Conservation (phyloP, 2,797 vertebrate genomes). For the Brachymystax lenok region DNA sequence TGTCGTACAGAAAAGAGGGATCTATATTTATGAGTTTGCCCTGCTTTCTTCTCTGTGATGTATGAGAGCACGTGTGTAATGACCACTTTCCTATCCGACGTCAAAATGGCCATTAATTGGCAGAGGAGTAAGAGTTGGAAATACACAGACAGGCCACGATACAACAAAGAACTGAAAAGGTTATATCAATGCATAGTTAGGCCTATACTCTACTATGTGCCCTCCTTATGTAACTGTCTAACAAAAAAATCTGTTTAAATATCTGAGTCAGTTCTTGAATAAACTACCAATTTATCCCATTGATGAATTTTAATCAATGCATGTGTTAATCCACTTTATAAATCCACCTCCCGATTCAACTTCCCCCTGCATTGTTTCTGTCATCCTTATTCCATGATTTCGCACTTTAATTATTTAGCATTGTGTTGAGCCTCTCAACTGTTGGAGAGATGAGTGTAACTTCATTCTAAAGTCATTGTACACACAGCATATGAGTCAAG, state of each 20-base stretch:
- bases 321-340: neutral
- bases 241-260: neutral
- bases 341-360: neutral
- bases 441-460: neutral
- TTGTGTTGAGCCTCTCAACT: conserved; percentile 4
- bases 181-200: neutral
- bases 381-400: neutral
- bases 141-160: neutral
- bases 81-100: neutral
- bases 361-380: neutral
- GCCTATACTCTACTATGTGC: neutral
- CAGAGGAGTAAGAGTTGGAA: neutral
- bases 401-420: neutral
- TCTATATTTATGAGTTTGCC: conserved; percentile 41
- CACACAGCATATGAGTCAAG: neutral
- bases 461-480: neutral
- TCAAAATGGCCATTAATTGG: neutral
- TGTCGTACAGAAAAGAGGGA: conserved; percentile 14
- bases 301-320: neutral
- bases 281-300: neutral
- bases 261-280: neutral
- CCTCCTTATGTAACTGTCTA: neutral
- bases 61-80: conserved; percentile 24
- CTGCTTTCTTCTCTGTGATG: neutral
- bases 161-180: neutral